Conservation (phyloP, 2,113 vertebrate species). For the Bubo blakistoni region DNA sequence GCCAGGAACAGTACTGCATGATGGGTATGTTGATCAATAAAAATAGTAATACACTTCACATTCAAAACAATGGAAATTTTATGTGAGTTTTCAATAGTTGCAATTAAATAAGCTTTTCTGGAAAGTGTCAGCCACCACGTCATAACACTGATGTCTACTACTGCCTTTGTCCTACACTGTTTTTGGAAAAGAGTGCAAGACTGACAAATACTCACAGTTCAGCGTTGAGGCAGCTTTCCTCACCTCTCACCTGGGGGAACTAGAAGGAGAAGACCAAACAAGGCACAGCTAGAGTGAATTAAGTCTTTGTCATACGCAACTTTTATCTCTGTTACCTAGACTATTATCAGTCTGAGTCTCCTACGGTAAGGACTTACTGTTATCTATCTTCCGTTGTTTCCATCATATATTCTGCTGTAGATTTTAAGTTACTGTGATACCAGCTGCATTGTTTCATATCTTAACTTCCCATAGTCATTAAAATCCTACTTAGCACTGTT, state of each 20-base stretch:
- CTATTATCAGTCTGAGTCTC: neutral
- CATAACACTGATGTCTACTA: neutral
- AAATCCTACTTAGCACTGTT: neutral
- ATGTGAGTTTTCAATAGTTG: neutral
- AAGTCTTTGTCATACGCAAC: neutral
- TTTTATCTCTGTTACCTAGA: neutral
- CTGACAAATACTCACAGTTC: slow-evolving; percentile 71
- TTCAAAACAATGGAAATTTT: neutral
- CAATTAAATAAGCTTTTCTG: neutral
- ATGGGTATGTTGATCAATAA: neutral
- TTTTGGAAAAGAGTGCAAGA: neutral
- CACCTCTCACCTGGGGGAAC: slow-evolving; percentile 60
- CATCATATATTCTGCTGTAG: neutral
- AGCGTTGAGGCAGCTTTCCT: slow-evolving; percentile 68
- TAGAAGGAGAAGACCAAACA: slow-evolving; percentile 46
- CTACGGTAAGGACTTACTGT: neutral
- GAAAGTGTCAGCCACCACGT: neutral
- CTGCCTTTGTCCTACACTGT: neutral
- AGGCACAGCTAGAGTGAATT: neutral
- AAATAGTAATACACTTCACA: neutral
- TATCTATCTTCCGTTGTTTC: neutral
- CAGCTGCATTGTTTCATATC: neutral
- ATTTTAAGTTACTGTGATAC: neutral
- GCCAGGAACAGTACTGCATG: neutral
- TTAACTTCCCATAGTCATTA: neutral